Percentiles rank a stretch among this genome's conserved stretches.
These are phyloP conservation scores for Diadophis punctatus DNA, from an alignment of 2,113 vertebrate genomes.

Conservation along the genomic window DNA sequence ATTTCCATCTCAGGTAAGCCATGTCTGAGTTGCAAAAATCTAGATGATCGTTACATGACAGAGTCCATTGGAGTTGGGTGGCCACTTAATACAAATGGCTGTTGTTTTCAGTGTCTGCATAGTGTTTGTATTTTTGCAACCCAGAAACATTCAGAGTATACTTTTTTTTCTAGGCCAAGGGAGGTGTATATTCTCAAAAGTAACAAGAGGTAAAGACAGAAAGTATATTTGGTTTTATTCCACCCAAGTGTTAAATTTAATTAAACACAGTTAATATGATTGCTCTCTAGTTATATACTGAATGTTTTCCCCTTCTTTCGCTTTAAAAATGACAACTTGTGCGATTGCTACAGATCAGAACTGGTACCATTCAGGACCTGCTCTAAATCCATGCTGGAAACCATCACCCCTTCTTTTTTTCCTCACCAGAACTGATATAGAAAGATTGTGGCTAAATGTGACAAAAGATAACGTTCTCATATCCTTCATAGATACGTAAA, in stretches of 20 bases:
- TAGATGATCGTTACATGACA: not conserved
- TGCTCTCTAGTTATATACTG: not conserved
- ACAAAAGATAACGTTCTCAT: not conserved
- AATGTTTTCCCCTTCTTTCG: not conserved
- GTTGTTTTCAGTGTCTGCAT: not conserved
- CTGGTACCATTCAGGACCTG: not conserved
- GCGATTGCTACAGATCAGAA: not conserved
- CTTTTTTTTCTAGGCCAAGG: not conserved
- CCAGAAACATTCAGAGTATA: not conserved
- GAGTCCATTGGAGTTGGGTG: not conserved
- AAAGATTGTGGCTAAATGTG: not conserved
- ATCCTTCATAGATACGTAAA: not conserved
- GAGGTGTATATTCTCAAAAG: not conserved
- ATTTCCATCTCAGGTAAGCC: not conserved
- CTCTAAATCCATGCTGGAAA: not conserved
- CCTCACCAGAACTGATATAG: fast-evolving
- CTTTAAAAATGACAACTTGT: not conserved
- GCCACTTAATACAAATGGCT: not conserved
- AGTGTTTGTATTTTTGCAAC: not conserved
- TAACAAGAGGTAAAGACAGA: not conserved
- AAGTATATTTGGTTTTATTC: not conserved
- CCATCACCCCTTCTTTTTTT: not conserved
- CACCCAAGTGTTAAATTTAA: not conserved
- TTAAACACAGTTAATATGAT: not conserved
- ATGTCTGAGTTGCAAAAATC: not conserved